A percentile compares a stretch with the other conserved stretches of the same genome.
Evolutionary conservation across 2,797 vertebrate species (phyloP).

Genomic region (Cirrhinus molitorella): DNA sequence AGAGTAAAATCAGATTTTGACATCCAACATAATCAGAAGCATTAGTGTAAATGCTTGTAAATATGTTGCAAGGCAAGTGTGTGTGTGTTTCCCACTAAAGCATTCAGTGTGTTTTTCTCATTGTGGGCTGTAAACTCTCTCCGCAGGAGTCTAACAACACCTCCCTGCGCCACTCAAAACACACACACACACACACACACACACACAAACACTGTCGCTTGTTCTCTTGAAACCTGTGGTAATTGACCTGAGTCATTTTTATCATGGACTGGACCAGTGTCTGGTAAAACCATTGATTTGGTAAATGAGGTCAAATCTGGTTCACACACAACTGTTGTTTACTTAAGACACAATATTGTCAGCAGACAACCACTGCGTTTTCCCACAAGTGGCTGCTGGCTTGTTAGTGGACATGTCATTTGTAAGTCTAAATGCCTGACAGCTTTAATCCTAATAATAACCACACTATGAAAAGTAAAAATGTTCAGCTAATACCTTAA

Average conservation of each 20-base stretch:
- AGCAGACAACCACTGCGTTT: neutral
- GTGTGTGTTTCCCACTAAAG: constrained; percentile 26
- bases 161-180: constrained; percentile 6
- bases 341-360: constrained; percentile 29
- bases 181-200: constrained; percentile 39
- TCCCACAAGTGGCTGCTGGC: neutral
- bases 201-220: constrained; percentile 41
- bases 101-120: constrained; percentile 52
- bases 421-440: neutral
- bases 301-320: constrained; percentile 50
- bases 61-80: neutral
- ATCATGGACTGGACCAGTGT: constrained; percentile 37
- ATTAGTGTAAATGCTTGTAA: constrained; percentile 1
- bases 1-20: neutral
- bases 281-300: constrained; percentile 56
- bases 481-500: neutral
- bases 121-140: constrained; percentile 53
- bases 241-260: constrained; percentile 45
- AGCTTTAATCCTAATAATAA: neutral
- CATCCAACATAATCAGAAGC: neutral
- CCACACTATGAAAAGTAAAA: neutral
- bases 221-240: constrained; percentile 41
- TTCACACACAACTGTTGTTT: constrained; percentile 51
- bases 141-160: constrained; percentile 53
- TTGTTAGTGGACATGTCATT: neutral